phyloP scores from a whole-genome alignment of 2,888 invertebrate genomes.

The Uropetala carovei region DNA sequence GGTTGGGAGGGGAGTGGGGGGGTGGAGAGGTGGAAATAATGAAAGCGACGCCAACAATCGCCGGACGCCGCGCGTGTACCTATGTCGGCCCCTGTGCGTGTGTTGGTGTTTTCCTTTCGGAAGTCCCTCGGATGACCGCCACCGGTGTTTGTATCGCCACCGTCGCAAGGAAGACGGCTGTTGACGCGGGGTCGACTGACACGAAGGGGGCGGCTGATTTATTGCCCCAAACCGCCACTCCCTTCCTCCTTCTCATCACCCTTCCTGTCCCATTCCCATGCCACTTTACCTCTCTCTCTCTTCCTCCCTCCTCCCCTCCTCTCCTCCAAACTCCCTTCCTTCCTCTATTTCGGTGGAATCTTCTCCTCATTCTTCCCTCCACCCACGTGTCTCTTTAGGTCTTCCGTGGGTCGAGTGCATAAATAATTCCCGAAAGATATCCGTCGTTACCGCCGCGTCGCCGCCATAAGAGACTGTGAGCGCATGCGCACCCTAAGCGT shows the following conservation, averaged over 20 bases:
- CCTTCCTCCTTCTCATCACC: background rate
- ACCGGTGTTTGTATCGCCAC: slow-evolving; percentile 28
- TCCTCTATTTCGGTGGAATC: slow-evolving; percentile 4
- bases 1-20: background rate
- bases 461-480: background rate
- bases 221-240: background rate
- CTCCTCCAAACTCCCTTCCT: background rate
- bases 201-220: slow-evolving; percentile 23
- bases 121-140: slow-evolving; percentile 14
- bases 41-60: slow-evolving; percentile 43
- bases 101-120: background rate
- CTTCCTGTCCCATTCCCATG: background rate
- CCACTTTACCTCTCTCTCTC: background rate
- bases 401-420: background rate
- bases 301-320: background rate
- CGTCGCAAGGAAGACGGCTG: background rate
- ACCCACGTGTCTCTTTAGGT: background rate
- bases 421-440: slow-evolving; percentile 38
- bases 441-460: background rate
- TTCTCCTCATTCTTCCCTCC: slow-evolving; percentile 3
- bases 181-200: slow-evolving; percentile 20
- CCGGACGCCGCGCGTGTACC: slow-evolving; percentile 38
- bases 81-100: background rate
- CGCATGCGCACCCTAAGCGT: background rate
- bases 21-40: background rate